Base-by-base conservation (phyloP, 2,888 invertebrate species). In the Mythimna loreyi region DNA sequence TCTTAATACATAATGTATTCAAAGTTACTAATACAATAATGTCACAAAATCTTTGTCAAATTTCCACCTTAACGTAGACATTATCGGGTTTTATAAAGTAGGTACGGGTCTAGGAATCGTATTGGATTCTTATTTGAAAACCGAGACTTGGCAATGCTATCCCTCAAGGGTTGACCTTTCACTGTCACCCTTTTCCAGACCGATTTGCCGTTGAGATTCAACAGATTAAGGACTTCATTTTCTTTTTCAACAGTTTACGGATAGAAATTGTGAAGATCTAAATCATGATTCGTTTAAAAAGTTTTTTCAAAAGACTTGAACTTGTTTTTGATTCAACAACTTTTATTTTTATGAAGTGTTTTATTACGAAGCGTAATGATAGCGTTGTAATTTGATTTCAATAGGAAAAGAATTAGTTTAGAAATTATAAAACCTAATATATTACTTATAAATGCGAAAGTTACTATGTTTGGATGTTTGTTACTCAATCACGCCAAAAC, bases 101-200 rank as follows among this genome's bases (percentile, higher is more conserved):
- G n/a, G n/a, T 58, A 71, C 43, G 52, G 47, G 0, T 53, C 56
- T 45, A 56, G 45, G 63, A 78, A 72, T 72, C 67, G 55, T 62
- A 47, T 60, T 57, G 36, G 66, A 70, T 68, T 65, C 74, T 73
- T 70, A 74, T 82, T 70, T 62, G 67, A 78, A 78, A 81, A 71
- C 53, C 66, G 65, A 64, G 61, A 58, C 58, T 66, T 58, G 52
- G 55, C 45, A 49, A 36, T 73, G 53, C 64, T 82, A 63, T 79
- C 67, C 73, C 53, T 79, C 67, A 80, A 66, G 58, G 75, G 53
- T 67, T 80, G 80, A 79, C 83, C 83, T 80, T 82, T 80, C 64
- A 60, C 80, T 69, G 75, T 65, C 71, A 75, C 75, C 80, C 82
- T 75, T 79, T 80, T 74, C 49, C 73, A 81, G 66, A 68, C 64